Evolutionary conservation across 1,140 invertebrate species (phyloP), one percentile per base, ranked within the genome.

Genomic region (Parapsyche elsis): DNA sequence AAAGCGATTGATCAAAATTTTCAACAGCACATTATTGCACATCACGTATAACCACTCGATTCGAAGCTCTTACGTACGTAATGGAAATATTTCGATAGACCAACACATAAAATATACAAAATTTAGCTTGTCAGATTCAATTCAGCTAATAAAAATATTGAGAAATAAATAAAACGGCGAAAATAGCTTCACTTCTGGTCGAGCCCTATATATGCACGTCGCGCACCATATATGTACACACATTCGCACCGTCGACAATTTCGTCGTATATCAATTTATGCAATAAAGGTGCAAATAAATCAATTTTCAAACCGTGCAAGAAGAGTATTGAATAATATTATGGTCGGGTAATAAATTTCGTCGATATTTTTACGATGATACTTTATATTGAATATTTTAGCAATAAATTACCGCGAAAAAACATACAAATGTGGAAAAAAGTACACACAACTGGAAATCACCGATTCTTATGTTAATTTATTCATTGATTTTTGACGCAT

Each of bases 331-430:
- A 26, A 30, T 67, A 67, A 23, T 23, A 30, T 67, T 67, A 30
- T 30, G 64, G 64, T 67, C 19, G 64, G 7, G 24, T 12, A 9
- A 67, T 67, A 67, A 67, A 67, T 67, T 67, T 26, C 64, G 24
- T 67, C 64, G 64, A 67, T 67, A 67, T 67, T 67, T 67, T 67
- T 67, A 67, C 14, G 64, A 23, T 23, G 64, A 67, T 67, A 26
- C 64, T 67, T 67, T 67, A 67, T 67, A 67, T 67, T 67, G 64
- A 67, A 67, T 67, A 67, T 67, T 23, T 67, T 67, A 67, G 64
- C 24, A 9, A 67, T 67, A 67, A 67, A 67, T 67, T 67, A 23
- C 24, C 23, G 9, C 23, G 64, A 24, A 26, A n/a, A 67, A 9
- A 30, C 24, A 30, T 53, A 53, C 49, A 53, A 14, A 53, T 14